Percentiles rank a stretch among this genome's conserved stretches.
phyloP scores from a whole-genome alignment of 2,888 invertebrate species.

The Eupithecia tripunctaria region DNA sequence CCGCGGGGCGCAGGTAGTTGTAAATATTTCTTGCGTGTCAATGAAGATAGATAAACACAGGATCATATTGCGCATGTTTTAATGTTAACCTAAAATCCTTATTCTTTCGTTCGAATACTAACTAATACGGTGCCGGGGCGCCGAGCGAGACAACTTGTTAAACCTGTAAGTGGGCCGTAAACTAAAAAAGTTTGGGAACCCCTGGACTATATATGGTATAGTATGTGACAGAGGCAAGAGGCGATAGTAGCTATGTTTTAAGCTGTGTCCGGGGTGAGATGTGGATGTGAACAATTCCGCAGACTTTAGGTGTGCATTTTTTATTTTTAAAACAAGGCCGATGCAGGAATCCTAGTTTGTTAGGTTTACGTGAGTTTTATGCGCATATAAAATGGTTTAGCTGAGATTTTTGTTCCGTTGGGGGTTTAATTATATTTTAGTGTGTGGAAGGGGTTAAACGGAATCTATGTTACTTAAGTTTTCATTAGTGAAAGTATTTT shows the following conservation, averaged over 20 bases:
- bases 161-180: too few species aligned
- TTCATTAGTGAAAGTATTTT: not conserved
- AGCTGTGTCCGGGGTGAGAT: slow-evolving; percentile 47
- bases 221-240: not conserved
- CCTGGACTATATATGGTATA: too few species aligned
- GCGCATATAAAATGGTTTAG: slow-evolving; percentile 51
- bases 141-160: too few species aligned
- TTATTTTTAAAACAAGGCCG: slow-evolving; percentile 61
- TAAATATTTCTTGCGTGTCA: too few species aligned
- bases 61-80: too few species aligned
- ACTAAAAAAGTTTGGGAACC: too few species aligned
- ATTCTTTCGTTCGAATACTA: too few species aligned
- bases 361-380: slow-evolving; percentile 52
- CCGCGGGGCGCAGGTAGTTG: too few species aligned
- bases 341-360: slow-evolving; percentile 58
- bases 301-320: slow-evolving; percentile 60
- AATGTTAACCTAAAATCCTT: too few species aligned
- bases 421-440: slow-evolving; percentile 25
- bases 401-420: slow-evolving; percentile 26
- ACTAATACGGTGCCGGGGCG: too few species aligned
- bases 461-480: not conserved
- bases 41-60: too few species aligned
- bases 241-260: slow-evolving; percentile 40
- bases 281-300: slow-evolving; percentile 68
- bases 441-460: not conserved